Evolutionary conservation across 2,113 vertebrate species (phyloP), one percentile per base, ranked within the genome.

Genomic region (Pteruthius melanotis): DNA sequence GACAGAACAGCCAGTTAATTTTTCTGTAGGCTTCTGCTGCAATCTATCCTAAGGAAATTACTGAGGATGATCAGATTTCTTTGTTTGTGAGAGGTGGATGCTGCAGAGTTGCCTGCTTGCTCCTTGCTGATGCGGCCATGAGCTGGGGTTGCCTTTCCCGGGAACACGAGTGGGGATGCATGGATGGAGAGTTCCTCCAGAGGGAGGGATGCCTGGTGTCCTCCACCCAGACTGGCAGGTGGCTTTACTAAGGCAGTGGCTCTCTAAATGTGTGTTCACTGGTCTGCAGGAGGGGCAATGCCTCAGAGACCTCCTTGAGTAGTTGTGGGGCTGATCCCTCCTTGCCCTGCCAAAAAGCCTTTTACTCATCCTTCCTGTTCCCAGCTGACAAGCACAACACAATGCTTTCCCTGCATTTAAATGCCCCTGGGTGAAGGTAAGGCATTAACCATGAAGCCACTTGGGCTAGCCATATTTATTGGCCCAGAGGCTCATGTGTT

Each of bases 1-100:
- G 95, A 96, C 94, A 95, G 93, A 93, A 83, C 86, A 90, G 93
- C 54, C 86, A 92, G 95, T 94, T 96, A 93, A 94, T 95, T 95
- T 95, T 95, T 68, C 77, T 90, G 14, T 71, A 76, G 93, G 80
- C 88, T 89, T 94, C 72, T 94, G 47, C 80, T 75, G 80, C 77
- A 78, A 65, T 96, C 92, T 89, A 71, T 92, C 76, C 76, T 93
- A 94, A 97, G 92, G 94, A 97, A 94, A 92, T 96, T 94, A 96
- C 80, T 23, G 69, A 22, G 44, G 53, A 49, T 89, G 92, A 93
- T 97, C 69, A 79, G 65, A 96, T 97, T 95, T 90, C 72, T 80
- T 95, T 88, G 30, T 95, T 93, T 94, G 85, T 72, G 72, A 74
- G 90, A 70, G 83, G 39, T 56, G 79, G 60, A 57, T 45, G 60